Evolutionary conservation across 2,888 invertebrate species (phyloP).

Genomic region (Hermaeophaga mercurialis): DNA sequence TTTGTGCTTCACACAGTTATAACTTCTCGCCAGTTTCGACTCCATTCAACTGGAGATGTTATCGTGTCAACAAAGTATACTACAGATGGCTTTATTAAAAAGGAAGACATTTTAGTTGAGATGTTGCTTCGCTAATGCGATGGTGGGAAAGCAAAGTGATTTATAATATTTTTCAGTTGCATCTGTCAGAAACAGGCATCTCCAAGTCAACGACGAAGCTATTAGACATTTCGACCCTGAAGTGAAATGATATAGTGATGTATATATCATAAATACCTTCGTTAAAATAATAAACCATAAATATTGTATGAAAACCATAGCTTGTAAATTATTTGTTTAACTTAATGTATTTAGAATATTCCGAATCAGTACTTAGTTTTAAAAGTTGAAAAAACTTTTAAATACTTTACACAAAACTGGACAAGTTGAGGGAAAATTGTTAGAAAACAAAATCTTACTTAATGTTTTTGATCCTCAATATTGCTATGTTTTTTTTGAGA

Average conservation of each 20-base stretch:
- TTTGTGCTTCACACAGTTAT: not conserved
- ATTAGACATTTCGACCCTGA: constrained; percentile 35
- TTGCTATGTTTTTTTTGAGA: too few species aligned
- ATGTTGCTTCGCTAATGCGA: constrained; percentile 36
- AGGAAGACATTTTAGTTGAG: constrained; percentile 36
- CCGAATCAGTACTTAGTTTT: too few species aligned
- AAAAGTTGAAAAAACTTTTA: too few species aligned
- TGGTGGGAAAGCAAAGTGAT: constrained; percentile 37
- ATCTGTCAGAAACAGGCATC: constrained; percentile 42
- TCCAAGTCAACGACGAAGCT: constrained; percentile 33
- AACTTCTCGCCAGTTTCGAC: not conserved
- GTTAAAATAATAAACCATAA: too few species aligned
- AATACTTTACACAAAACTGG: too few species aligned
- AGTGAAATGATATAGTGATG: constrained; percentile 15
- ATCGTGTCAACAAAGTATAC: constrained; percentile 8
- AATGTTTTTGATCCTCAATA: too few species aligned
- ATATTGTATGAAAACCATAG: too few species aligned
- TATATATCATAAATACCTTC: constrained; percentile 22
- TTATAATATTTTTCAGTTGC: constrained; percentile 44
- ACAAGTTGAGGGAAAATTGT: too few species aligned
- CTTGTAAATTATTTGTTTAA: too few species aligned
- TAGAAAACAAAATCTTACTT: too few species aligned
- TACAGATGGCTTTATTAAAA: constrained; percentile 20
- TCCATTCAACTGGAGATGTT: constrained; percentile 11
- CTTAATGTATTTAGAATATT: too few species aligned